phyloP scores from a whole-genome alignment of 2,888 invertebrate species.

The Tolmerus cingulatus region DNA sequence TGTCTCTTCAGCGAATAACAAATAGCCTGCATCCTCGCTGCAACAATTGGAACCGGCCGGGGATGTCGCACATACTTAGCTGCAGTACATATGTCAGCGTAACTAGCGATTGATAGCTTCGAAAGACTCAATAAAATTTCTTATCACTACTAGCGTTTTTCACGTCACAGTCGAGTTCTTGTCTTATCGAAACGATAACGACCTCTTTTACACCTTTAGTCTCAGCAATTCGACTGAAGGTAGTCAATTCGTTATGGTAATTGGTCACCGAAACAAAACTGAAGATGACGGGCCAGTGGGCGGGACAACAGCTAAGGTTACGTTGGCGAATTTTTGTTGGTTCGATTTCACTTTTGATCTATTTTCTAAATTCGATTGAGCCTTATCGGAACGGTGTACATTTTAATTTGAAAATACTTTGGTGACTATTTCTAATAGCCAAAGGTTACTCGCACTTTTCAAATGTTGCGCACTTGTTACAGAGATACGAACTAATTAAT shows the following conservation, averaged over 20 bases:
- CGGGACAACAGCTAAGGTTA: neutral
- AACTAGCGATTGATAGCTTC: neutral
- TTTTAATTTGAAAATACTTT: neutral
- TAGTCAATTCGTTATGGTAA: neutral
- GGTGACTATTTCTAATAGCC: neutral
- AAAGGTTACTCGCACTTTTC: neutral
- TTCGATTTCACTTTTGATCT: neutral
- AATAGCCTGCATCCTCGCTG: neutral
- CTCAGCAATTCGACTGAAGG: constrained; percentile 2
- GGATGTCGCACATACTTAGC: neutral
- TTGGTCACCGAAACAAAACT: neutral
- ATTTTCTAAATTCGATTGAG: neutral
- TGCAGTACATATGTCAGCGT: neutral
- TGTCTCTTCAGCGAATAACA: neutral
- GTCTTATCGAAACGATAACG: constrained; percentile 24
- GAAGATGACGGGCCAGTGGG: neutral
- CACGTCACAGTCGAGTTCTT: constrained; percentile 30
- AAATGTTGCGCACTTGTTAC: neutral
- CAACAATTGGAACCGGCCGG: neutral
- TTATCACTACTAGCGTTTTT: neutral
- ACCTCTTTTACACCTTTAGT: constrained; percentile 18
- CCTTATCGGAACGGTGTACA: neutral
- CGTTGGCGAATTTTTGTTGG: neutral
- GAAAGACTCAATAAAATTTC: neutral
- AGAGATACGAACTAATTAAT: neutral